Percentiles rank a stretch among this genome's conserved stretches.
These are phyloP conservation scores for Siphlonurus alternatus DNA, from an alignment of 2,888 invertebrate genomes.

Conservation along the genomic window DNA sequence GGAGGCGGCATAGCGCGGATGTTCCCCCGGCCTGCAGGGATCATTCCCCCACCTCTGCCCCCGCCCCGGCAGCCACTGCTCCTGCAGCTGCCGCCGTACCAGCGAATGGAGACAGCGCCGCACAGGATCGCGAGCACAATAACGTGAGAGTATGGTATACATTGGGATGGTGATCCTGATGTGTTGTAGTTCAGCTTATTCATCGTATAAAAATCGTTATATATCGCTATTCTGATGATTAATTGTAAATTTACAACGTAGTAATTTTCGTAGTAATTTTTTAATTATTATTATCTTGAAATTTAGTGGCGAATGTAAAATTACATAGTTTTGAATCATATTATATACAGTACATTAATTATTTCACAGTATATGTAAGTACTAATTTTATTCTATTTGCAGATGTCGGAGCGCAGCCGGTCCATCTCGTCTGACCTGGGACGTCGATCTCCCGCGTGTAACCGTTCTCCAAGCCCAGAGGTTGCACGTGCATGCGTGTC, in stretches of 20 bases:
- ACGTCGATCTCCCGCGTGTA: background rate
- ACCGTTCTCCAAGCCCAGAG: constrained; percentile 1
- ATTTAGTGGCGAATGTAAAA: too few species aligned
- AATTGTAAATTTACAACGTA: background rate
- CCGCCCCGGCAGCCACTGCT: background rate
- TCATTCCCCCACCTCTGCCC: background rate
- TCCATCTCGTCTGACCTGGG: background rate
- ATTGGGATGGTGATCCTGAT: too few species aligned
- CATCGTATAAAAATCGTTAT: too few species aligned
- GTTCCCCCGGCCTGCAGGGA: background rate
- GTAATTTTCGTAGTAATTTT: background rate
- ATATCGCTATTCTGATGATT: too few species aligned
- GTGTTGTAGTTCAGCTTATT: too few species aligned
- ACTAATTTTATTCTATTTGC: too few species aligned
- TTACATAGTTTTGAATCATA: too few species aligned
- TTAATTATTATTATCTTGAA: too few species aligned
- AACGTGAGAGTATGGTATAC: background rate
- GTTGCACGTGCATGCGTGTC: background rate
- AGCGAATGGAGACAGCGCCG: background rate
- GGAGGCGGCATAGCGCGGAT: background rate
- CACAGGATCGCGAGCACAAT: background rate
- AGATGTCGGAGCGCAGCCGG: background rate
- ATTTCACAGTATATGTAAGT: too few species aligned
- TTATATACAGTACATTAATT: too few species aligned
- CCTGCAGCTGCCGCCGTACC: background rate